phyloP scores from a whole-genome alignment of 2,113 vertebrate species.

The Equus quagga region DNA sequence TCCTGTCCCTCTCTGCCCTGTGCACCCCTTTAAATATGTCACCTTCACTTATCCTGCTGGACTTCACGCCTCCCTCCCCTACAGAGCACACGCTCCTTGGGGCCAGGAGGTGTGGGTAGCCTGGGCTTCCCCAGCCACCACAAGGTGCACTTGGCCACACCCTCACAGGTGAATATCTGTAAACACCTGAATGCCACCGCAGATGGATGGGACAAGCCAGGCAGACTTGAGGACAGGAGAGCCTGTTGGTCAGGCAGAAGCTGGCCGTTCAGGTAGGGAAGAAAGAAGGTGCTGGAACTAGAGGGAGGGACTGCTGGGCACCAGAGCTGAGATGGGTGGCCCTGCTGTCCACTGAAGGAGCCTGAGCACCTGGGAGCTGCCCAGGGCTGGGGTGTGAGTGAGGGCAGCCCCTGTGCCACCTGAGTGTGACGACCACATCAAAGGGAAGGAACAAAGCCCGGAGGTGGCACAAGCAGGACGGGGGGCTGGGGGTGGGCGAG shows the following conservation, averaged over 20 bases:
- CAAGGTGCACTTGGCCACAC: background rate
- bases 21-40: background rate
- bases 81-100: background rate
- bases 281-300: too few relatives aligned
- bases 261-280: background rate
- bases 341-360: background rate
- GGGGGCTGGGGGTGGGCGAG: background rate
- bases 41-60: background rate
- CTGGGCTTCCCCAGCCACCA: background rate
- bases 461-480: too few relatives aligned
- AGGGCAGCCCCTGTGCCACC: accelerated
- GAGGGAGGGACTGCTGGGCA: background rate
- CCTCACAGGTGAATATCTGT: accelerated
- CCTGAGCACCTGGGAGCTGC: background rate
- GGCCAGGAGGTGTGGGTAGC: background rate
- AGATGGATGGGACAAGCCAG: background rate
- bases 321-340: background rate
- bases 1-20: too few relatives aligned
- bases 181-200: accelerated
- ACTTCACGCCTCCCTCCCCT: background rate
- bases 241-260: too few relatives aligned
- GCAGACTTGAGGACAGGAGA: too few relatives aligned
- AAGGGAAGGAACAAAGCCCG: background rate
- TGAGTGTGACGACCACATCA: accelerated
- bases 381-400: too few relatives aligned